These are phyloP conservation scores for Hippasteria phrygiana DNA, from an alignment of 53 echinoderm and acorn worm genomes.

Conservation along the genomic window DNA sequence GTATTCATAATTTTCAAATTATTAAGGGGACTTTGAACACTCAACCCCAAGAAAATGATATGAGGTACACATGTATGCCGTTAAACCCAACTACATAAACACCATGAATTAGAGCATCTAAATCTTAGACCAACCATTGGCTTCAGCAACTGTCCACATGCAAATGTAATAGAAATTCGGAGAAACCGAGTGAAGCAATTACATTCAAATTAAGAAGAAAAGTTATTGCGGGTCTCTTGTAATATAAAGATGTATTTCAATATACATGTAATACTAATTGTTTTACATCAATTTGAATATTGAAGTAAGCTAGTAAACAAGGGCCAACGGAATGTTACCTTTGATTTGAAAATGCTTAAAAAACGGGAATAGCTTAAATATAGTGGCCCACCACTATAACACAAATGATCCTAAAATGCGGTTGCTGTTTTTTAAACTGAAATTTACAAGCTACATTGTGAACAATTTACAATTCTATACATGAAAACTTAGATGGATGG, in stretches of 20 bases:
- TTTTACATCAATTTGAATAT: not conserved
- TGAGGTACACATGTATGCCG: no score
- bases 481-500: no score
- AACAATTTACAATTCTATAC: constrained; percentile 42
- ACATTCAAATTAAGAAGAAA: no score
- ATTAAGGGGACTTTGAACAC: no score
- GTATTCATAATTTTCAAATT: no score
- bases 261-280: no score
- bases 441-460: constrained; percentile 18
- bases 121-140: not conserved
- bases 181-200: no score
- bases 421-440: not conserved
- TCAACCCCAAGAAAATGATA: no score
- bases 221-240: no score
- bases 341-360: not conserved
- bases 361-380: not conserved
- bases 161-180: not conserved
- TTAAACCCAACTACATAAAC: no score
- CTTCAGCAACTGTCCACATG: not conserved
- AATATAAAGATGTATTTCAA: no score
- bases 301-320: not conserved
- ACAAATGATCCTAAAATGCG: not conserved
- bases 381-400: not conserved
- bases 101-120: no score
- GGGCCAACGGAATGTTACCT: not conserved